phyloP scores from a whole-genome alignment of 2,888 invertebrate species.

The Xiphydria camelus region DNA sequence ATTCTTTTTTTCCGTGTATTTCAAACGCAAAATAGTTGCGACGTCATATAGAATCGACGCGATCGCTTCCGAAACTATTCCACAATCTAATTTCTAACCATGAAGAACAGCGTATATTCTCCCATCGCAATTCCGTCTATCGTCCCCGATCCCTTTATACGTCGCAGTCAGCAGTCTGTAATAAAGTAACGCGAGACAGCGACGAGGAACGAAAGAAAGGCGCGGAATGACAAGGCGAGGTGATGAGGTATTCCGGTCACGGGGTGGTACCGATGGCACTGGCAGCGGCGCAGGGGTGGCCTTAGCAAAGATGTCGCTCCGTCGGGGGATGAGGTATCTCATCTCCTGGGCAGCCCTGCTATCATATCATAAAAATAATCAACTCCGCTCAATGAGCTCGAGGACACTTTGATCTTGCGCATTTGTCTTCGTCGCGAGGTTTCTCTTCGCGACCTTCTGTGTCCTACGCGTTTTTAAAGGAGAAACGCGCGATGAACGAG shows the following conservation, averaged over 20 bases:
- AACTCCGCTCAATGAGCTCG: constrained; percentile 51
- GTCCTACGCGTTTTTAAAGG: constrained; percentile 9
- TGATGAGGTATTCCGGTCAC: constrained; percentile 54
- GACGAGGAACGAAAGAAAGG: constrained; percentile 25
- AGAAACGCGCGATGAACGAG: too few species aligned
- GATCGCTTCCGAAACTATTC: too few species aligned
- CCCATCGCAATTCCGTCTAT: neutral
- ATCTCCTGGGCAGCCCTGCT: constrained; percentile 43
- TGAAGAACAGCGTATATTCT: too few species aligned
- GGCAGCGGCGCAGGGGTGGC: constrained; percentile 27
- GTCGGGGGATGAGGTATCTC: constrained; percentile 40
- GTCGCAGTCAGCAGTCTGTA: constrained; percentile 26
- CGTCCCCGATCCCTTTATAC: constrained; percentile 29
- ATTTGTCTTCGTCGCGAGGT: constrained; percentile 43
- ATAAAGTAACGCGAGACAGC: constrained; percentile 18
- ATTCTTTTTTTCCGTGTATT: too few species aligned
- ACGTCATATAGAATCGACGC: too few species aligned
- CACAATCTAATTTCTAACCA: too few species aligned
- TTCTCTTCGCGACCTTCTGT: constrained; percentile 14
- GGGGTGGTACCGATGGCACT: constrained; percentile 37
- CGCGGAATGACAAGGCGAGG: constrained; percentile 12
- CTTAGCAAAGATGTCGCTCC: constrained; percentile 31
- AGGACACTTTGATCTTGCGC: constrained; percentile 54
- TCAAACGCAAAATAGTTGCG: too few species aligned
- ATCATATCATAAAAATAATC: constrained; percentile 58